These are phyloP conservation scores for Mythimna ferrago DNA, from an alignment of 2,888 invertebrate species.

Conservation along the genomic window DNA sequence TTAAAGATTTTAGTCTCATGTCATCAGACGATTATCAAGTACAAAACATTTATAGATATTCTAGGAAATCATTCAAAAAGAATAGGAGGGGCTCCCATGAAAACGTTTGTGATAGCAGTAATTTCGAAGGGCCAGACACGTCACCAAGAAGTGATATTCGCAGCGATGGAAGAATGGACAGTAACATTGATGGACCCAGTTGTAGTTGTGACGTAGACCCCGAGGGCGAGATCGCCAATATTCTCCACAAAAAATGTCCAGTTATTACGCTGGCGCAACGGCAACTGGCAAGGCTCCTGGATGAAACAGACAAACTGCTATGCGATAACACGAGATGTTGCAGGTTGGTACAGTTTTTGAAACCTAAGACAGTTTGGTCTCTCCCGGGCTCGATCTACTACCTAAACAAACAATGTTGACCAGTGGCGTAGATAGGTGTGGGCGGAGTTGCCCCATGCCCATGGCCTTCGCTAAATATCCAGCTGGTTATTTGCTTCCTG, in stretches of 20 bases:
- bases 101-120: constrained; percentile 70
- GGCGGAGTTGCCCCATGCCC: too few species aligned
- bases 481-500: too few species aligned
- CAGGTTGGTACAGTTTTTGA: constrained; percentile 71
- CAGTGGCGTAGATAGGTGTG: too few species aligned
- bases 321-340: constrained; percentile 79
- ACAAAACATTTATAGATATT: constrained; percentile 82
- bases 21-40: constrained; percentile 82
- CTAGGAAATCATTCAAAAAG: constrained; percentile 82
- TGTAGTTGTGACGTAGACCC: constrained; percentile 81
- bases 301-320: constrained; percentile 81
- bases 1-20: constrained; percentile 65
- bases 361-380: not conserved
- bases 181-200: constrained; percentile 48
- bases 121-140: constrained; percentile 66
- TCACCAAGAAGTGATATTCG: constrained; percentile 73
- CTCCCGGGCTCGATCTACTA: not conserved
- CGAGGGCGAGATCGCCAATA: constrained; percentile 81
- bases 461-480: too few species aligned
- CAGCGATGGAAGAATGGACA: constrained; percentile 61
- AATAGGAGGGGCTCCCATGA: constrained; percentile 70
- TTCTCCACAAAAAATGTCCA: constrained; percentile 85
- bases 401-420: too few species aligned
- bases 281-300: constrained; percentile 81
- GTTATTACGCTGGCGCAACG: constrained; percentile 84